Evolutionary conservation across 2,797 vertebrate species (phyloP).

Genomic region (Syngnathus acus): DNA sequence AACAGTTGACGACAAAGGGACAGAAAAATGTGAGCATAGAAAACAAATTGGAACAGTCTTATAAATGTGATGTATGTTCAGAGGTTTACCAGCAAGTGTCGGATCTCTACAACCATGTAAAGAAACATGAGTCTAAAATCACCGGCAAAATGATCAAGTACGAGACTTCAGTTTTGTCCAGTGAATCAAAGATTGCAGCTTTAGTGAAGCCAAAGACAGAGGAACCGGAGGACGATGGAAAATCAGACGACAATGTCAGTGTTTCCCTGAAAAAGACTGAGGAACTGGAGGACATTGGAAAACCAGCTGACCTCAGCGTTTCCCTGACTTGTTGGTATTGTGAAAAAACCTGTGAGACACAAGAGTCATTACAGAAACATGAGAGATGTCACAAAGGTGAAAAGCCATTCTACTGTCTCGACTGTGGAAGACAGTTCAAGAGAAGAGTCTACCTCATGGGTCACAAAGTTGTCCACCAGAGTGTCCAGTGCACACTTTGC

Average conservation of each 20-base stretch:
- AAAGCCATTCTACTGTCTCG: slow-evolving; percentile 65
- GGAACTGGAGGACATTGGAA: slow-evolving; percentile 7
- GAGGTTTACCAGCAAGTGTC: slow-evolving; percentile 59
- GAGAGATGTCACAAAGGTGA: slow-evolving; percentile 57
- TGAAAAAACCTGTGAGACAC: slow-evolving; percentile 48
- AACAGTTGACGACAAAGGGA: not conserved
- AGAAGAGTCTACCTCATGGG: slow-evolving; percentile 46
- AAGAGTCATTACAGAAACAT: slow-evolving; percentile 51
- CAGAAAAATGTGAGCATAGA: not conserved
- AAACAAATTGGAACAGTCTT: slow-evolving; percentile 15
- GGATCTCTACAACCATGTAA: slow-evolving; percentile 67
- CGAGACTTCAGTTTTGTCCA: slow-evolving; percentile 32
- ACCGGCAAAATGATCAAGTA: slow-evolving; percentile 52
- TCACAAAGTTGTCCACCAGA: slow-evolving; percentile 68
- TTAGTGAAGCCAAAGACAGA: slow-evolving; percentile 8
- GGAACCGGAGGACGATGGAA: not conserved
- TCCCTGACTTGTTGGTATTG: slow-evolving; percentile 61
- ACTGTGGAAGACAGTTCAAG: slow-evolving; percentile 68
- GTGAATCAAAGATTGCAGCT: slow-evolving; percentile 10
- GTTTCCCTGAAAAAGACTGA: slow-evolving; percentile 19
- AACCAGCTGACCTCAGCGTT: slow-evolving; percentile 6
- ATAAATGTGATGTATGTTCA: slow-evolving; percentile 66
- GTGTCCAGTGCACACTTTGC: slow-evolving; percentile 72
- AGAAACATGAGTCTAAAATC: slow-evolving; percentile 60
- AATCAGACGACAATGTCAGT: slow-evolving; percentile 8